Conservation (phyloP, 2,888 invertebrate genomes). For the Limnephilus lunatus region DNA sequence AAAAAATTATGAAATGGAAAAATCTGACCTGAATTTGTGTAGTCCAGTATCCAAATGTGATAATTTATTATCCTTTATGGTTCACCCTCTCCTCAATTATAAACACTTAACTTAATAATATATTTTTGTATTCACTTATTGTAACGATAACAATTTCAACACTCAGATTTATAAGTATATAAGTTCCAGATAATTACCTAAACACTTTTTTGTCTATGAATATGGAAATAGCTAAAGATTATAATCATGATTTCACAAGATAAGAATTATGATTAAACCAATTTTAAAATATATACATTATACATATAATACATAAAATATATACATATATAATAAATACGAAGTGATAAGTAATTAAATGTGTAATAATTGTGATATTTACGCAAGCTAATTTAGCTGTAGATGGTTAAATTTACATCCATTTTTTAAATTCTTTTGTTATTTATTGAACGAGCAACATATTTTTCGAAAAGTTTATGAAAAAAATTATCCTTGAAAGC, state of each 20-base stretch:
- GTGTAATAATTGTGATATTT: too few relatives aligned
- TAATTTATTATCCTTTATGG: slow-evolving; percentile 9
- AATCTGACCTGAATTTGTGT: slow-evolving; percentile 29
- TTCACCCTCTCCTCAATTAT: neutral
- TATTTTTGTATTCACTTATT: neutral
- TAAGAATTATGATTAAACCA: neutral
- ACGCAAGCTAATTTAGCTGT: too few relatives aligned
- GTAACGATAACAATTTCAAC: neutral
- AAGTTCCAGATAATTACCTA: neutral
- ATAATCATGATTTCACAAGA: neutral
- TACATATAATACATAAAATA: neutral
- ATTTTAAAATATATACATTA: neutral
- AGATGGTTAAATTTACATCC: neutral
- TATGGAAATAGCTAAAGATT: neutral
- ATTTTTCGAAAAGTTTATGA: neutral
- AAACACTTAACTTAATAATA: neutral
- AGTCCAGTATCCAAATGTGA: slow-evolving; percentile 24
- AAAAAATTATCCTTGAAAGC: too few relatives aligned
- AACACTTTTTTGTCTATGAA: neutral
- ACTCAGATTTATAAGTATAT: neutral
- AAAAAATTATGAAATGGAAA: slow-evolving; percentile 13
- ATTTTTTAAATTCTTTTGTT: neutral
- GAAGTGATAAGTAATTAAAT: too few relatives aligned
- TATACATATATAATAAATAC: too few relatives aligned
- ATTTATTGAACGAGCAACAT: neutral